phyloP scores from a whole-genome alignment of 2,113 vertebrate genomes.

The Alouatta palliata region DNA sequence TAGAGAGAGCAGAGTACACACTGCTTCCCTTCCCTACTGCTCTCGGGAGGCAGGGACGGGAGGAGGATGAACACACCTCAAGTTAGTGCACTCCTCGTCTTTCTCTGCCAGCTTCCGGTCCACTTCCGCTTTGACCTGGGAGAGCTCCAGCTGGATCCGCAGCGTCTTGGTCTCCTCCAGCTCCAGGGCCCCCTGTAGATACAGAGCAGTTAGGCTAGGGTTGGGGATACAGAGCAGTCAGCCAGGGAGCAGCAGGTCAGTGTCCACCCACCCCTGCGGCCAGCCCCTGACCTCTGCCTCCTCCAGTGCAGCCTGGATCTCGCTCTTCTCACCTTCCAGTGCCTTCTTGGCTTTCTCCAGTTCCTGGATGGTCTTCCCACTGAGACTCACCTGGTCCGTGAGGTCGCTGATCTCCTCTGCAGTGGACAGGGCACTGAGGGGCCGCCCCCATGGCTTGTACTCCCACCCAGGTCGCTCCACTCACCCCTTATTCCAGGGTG shows the following conservation, averaged over 20 bases:
- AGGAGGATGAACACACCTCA: conserved; percentile 84
- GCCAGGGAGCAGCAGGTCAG: rapidly evolving
- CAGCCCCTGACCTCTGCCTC: conserved; percentile 91
- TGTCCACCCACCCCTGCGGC: neutral
- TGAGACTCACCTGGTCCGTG: conserved; percentile 93
- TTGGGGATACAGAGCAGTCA: too few species aligned
- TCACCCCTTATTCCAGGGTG: neutral
- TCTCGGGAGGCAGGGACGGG: neutral
- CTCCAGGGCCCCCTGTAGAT: conserved; percentile 91
- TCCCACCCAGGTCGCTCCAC: neutral
- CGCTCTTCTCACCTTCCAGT: conserved; percentile 92
- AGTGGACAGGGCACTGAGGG: neutral
- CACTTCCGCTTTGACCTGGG: conserved; percentile 93
- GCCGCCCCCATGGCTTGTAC: neutral
- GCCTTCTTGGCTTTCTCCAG: conserved; percentile 95
- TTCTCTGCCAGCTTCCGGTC: conserved; percentile 95
- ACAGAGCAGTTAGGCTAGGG: neutral
- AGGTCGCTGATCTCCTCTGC: conserved; percentile 95
- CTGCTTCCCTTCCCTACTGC: neutral
- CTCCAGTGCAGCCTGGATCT: conserved; percentile 94
- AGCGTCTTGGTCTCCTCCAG: conserved; percentile 96
- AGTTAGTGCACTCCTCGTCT: conserved; percentile 93
- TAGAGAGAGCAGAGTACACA: neutral
- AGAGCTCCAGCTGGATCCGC: conserved; percentile 93
- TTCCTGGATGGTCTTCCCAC: conserved; percentile 93